A percentile compares a stretch with the other conserved stretches of the same genome.
phyloP scores from a whole-genome alignment of 64 coral and sea anemone species.

The Trachythela sp. region DNA sequence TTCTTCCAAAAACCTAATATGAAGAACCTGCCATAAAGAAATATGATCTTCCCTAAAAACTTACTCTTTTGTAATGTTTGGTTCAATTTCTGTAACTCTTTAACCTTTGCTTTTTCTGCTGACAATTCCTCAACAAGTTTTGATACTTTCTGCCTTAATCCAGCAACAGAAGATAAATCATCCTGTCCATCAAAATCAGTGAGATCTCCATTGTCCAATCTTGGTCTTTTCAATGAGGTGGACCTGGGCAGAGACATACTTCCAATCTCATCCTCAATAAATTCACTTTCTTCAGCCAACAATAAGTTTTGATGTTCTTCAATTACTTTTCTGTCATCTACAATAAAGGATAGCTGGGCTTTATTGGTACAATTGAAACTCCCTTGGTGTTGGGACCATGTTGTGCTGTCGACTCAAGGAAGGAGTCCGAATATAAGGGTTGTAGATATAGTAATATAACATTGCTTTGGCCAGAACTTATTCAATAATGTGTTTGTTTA shows the following conservation, averaged over 20 bases:
- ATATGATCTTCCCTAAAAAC: neutral
- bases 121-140: too few species aligned
- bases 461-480: too few species aligned
- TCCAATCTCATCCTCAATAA: neutral
- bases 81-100: neutral
- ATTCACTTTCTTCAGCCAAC: neutral
- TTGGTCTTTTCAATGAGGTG: neutral
- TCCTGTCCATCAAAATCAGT: too few species aligned
- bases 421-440: too few species aligned
- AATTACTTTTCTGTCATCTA: neutral
- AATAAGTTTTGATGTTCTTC: constrained; percentile 3
- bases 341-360: neutral
- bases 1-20: too few species aligned
- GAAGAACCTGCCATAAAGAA: too few species aligned
- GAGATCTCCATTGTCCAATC: neutral
- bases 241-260: neutral
- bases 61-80: neutral
- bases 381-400: too few species aligned
- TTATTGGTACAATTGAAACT: neutral
- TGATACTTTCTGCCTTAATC: too few species aligned
- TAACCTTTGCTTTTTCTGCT: neutral
- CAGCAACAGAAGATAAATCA: too few species aligned
- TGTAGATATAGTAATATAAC: too few species aligned
- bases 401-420: too few species aligned
- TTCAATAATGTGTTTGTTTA: too few species aligned